These are phyloP conservation scores for Callimorpha dominula DNA, from an alignment of 2,888 invertebrate species.

Conservation along the genomic window DNA sequence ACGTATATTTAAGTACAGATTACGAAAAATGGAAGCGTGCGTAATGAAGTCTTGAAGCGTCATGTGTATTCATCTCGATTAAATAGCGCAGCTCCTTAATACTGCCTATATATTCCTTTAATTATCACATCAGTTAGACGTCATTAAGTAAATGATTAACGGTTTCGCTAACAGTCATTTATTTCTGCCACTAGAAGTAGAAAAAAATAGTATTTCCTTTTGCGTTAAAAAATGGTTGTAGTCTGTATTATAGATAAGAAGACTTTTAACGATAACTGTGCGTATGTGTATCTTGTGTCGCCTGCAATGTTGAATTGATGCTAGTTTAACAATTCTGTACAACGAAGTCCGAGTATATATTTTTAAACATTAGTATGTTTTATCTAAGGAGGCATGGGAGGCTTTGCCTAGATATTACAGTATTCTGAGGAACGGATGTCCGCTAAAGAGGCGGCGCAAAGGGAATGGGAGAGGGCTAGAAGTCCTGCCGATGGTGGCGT, in stretches of 20 bases:
- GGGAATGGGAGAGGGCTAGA: no score
- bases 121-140: conserved; percentile 48
- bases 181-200: conserved; percentile 3
- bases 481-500: no score
- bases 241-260: neutral
- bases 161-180: conserved; percentile 28
- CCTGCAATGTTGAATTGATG: no score
- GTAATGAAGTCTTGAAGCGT: conserved; percentile 9
- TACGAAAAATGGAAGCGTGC: conserved; percentile 30
- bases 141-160: conserved; percentile 37
- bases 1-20: conserved; percentile 13
- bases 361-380: neutral
- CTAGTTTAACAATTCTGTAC: no score
- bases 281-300: neutral
- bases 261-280: neutral
- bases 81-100: conserved; percentile 39
- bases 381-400: neutral
- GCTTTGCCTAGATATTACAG: no score
- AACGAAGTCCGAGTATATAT: no score
- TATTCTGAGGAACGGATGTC: no score
- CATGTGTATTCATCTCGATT: conserved; percentile 17
- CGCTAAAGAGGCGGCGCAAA: no score
- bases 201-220: neutral
- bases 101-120: conserved; percentile 50
- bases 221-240: neutral